These are phyloP conservation scores for Erebia aethiops DNA, from an alignment of 2,888 invertebrate species.

Conservation along the genomic window DNA sequence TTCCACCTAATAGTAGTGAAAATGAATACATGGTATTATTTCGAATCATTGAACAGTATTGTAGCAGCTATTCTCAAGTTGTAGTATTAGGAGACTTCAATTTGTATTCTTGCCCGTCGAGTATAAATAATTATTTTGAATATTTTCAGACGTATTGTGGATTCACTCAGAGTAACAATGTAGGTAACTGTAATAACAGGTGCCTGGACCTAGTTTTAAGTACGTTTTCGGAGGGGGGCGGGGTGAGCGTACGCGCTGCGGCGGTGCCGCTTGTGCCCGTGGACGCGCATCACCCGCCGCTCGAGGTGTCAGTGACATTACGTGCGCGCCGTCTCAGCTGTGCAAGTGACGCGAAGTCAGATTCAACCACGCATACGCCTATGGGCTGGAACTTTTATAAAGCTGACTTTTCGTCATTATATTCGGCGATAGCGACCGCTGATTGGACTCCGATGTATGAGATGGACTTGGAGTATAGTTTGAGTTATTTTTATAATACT, in stretches of 20 bases:
- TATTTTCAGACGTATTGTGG: slow-evolving; percentile 38
- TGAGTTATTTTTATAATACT: no score
- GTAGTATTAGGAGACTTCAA: slow-evolving; percentile 40
- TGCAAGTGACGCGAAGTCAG: not conserved
- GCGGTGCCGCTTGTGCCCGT: slow-evolving; percentile 25
- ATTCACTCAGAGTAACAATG: slow-evolving; percentile 39
- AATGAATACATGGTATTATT: slow-evolving; percentile 26
- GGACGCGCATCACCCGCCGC: slow-evolving; percentile 34
- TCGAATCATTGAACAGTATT: slow-evolving; percentile 27
- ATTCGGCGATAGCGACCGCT: slow-evolving; percentile 10
- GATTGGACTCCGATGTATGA: slow-evolving; percentile 5
- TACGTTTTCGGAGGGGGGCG: slow-evolving; percentile 1
- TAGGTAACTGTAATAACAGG: slow-evolving; percentile 34
- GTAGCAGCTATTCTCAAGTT: slow-evolving; percentile 32
- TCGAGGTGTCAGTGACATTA: slow-evolving; percentile 12
- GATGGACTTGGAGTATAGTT: no score
- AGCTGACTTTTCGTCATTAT: slow-evolving; percentile 27
- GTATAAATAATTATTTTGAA: slow-evolving; percentile 37
- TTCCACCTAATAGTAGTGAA: slow-evolving; percentile 26
- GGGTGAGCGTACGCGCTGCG: slow-evolving; percentile 22
- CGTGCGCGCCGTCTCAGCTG: not conserved
- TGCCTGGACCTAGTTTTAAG: slow-evolving; percentile 31
- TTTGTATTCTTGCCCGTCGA: slow-evolving; percentile 32
- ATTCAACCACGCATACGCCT: not conserved
- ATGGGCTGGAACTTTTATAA: slow-evolving; percentile 27